These are phyloP conservation scores for Halictus quadricinctus DNA, from an alignment of 2,888 invertebrate species.

Conservation along the genomic window DNA sequence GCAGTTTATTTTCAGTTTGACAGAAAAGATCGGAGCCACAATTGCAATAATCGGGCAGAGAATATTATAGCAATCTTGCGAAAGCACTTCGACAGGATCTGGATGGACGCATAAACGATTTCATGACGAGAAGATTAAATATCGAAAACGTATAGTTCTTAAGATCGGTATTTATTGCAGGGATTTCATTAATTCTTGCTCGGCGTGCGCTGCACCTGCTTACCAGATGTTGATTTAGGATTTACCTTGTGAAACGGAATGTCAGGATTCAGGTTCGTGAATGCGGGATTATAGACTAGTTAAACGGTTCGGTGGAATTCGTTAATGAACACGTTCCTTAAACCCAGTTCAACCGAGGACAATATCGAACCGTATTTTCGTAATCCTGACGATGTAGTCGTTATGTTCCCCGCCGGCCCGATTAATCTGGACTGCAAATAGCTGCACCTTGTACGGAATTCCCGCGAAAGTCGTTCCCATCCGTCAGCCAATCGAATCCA, in stretches of 20 bases:
- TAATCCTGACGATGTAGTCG: slow-evolving; percentile 39
- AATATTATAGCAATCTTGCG: not conserved
- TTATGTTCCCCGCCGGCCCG: slow-evolving; percentile 23
- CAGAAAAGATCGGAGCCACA: not conserved
- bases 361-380: slow-evolving; percentile 25
- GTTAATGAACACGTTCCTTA: slow-evolving; percentile 23
- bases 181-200: not conserved
- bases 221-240: not conserved
- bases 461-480: slow-evolving; percentile 45
- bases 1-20: not conserved
- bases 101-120: not conserved
- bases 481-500: slow-evolving; percentile 41
- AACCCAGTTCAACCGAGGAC: slow-evolving; percentile 15
- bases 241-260: not conserved
- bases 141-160: not conserved
- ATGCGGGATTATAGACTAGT: not conserved
- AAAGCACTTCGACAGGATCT: not conserved
- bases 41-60: not conserved
- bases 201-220: not conserved
- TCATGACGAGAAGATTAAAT: not conserved
- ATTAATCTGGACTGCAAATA: slow-evolving; percentile 49
- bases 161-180: not conserved
- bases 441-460: slow-evolving; percentile 40
- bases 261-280: not conserved
- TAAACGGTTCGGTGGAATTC: slow-evolving; percentile 19